Percentiles rank a stretch among this genome's conserved stretches.
phyloP scores from a whole-genome alignment of 2,797 vertebrate genomes.

The Peromyscus aztecus region DNA sequence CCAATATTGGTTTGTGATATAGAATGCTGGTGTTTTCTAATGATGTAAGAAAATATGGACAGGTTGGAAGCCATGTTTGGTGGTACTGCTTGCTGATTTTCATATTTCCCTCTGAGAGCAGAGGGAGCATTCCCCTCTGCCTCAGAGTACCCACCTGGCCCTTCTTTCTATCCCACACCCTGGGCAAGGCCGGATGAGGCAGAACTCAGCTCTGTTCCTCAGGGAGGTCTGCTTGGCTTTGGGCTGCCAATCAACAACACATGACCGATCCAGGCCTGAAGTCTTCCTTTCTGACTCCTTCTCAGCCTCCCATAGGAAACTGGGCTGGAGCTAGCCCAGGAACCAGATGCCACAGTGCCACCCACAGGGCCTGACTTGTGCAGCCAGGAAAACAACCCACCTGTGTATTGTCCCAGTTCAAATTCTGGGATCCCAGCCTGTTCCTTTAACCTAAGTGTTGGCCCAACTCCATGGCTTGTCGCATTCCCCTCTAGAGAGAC shows the following conservation, averaged over 20 bases:
- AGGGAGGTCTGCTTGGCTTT: background rate
- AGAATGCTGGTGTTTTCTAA: background rate
- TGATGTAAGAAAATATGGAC: background rate
- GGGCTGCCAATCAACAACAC: background rate
- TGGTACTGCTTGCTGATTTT: background rate
- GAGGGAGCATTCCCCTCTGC: background rate
- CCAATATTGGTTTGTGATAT: background rate
- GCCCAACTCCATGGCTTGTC: background rate
- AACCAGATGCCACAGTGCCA: background rate
- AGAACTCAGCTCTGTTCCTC: background rate
- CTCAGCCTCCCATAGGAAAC: constrained; percentile 49
- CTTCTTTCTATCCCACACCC: background rate
- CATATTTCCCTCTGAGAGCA: background rate
- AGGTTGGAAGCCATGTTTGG: background rate
- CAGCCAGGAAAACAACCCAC: background rate
- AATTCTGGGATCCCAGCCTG: background rate
- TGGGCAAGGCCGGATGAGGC: background rate
- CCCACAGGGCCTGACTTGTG: background rate
- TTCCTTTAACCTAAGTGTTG: background rate
- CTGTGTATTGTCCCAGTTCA: background rate
- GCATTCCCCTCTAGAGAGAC: background rate
- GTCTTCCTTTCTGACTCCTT: background rate
- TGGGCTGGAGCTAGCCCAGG: background rate
- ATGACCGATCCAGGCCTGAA: background rate
- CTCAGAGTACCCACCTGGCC: background rate